Conservation (phyloP, 30 jellyfish, hydroid and myxozoan genomes). For the Aurelia sp. region DNA sequence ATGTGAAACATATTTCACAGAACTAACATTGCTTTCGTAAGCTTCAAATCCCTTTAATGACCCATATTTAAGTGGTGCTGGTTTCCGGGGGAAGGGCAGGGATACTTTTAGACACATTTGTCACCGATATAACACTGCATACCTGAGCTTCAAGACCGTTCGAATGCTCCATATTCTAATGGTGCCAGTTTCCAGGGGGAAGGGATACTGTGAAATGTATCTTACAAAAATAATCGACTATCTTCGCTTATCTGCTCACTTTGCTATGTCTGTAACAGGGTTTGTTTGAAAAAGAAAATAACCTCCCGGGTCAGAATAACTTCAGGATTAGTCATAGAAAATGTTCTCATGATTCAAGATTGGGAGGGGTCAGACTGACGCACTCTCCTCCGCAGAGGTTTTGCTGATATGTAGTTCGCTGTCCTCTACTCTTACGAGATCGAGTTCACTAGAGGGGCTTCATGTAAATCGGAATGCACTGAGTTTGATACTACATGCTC, state of each 20-base stretch:
- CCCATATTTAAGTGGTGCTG: constrained; percentile 9
- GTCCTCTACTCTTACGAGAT: no score
- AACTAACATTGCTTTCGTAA: background rate
- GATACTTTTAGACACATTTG: background rate
- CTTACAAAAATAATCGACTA: background rate
- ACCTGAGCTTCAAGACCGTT: constrained; percentile 8
- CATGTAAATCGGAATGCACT: no score
- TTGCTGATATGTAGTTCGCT: no score
- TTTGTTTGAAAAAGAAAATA: background rate
- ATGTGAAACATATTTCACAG: background rate
- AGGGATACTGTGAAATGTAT: background rate
- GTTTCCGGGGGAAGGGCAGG: background rate
- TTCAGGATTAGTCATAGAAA: background rate
- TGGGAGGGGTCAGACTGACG: no score
- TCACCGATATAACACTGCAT: background rate
- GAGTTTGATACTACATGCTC: no score
- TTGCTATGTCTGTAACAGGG: background rate
- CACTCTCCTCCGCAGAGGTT: no score
- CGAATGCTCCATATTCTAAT: constrained; percentile 30
- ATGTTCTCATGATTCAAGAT: background rate
- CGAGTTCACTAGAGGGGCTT: no score
- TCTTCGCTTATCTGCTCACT: background rate
- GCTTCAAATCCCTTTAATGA: background rate
- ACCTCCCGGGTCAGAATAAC: background rate
- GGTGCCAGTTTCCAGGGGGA: background rate